Evolutionary conservation across 2,888 invertebrate genomes (phyloP).

Genomic region (Endotricha flammealis): DNA sequence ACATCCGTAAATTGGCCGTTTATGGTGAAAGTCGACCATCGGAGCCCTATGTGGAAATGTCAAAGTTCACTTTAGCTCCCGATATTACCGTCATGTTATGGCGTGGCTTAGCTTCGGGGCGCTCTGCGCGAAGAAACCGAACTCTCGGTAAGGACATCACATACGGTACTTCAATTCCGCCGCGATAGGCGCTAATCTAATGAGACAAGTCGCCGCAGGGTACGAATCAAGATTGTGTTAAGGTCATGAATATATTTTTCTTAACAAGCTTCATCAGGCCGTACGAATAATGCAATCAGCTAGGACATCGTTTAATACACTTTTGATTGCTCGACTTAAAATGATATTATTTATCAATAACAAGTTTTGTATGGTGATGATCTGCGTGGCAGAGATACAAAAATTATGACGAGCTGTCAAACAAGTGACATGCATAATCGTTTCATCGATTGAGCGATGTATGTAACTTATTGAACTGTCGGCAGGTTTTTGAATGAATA

Average conservation of each 20-base stretch:
- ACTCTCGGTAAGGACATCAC: conserved; percentile 32
- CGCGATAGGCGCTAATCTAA: conserved; percentile 3
- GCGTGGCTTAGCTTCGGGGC: conserved; percentile 54
- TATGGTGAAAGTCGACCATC: conserved; percentile 72
- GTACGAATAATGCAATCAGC: conserved; percentile 6
- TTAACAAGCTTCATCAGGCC: not conserved
- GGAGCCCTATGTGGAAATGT: conserved; percentile 65
- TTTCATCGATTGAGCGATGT: not conserved
- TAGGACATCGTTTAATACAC: conserved; percentile 7
- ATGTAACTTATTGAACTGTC: conserved; percentile 1
- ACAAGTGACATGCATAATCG: not conserved
- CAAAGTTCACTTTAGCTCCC: conserved; percentile 67
- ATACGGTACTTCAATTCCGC: conserved; percentile 4
- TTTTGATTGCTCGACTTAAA: conserved; percentile 1
- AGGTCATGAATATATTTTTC: conserved; percentile 5
- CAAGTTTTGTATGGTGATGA: not conserved
- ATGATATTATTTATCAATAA: not conserved
- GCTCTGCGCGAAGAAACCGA: conserved; percentile 34
- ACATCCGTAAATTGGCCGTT: conserved; percentile 70
- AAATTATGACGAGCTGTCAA: conserved; percentile 1
- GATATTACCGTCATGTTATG: conserved; percentile 62
- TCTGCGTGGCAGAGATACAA: not conserved
- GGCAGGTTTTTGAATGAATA: conserved; percentile 3
- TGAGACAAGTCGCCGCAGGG: conserved; percentile 3
- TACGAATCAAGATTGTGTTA: not conserved